Evolutionary conservation across 1,140 invertebrate species (phyloP).

Genomic region (Yoshiicerus persimilis): DNA sequence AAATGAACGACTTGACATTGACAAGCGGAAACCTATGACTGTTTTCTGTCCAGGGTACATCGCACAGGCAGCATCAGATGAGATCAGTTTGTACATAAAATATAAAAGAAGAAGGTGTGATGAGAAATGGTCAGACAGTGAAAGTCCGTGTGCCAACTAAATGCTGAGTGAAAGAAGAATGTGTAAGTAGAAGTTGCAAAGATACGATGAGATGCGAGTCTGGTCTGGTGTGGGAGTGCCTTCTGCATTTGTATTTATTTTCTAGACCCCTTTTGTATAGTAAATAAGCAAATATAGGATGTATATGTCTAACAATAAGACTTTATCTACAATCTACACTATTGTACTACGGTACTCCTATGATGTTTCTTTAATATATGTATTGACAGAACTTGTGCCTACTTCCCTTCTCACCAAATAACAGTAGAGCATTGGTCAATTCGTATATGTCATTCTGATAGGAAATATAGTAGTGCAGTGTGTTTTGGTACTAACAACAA

Average conservation of each 20-base stretch:
- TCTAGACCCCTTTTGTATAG: not conserved
- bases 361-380: not conserved
- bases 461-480: too few species aligned
- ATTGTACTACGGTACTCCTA: too few species aligned
- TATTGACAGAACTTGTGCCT: not conserved
- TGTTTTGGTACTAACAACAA: too few species aligned
- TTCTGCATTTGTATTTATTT: not conserved
- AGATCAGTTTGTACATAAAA: not conserved
- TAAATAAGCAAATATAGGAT: not conserved
- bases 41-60: not conserved
- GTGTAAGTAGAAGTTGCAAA: not conserved
- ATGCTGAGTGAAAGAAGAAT: conserved; percentile 10
- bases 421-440: not conserved
- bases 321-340: not conserved
- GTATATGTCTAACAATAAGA: not conserved
- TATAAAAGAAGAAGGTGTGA: conserved; percentile 20
- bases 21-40: not conserved
- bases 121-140: conserved; percentile 11
- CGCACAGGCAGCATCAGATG: not conserved
- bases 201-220: not conserved
- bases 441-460: too few species aligned
- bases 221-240: not conserved
- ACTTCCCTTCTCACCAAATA: not conserved
- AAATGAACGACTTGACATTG: not conserved
- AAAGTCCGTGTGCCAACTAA: not conserved